Evolutionary conservation across 2,797 vertebrate species (phyloP), one percentile per base, ranked within the genome.

Genomic region (Xyrichtys novacula): DNA sequence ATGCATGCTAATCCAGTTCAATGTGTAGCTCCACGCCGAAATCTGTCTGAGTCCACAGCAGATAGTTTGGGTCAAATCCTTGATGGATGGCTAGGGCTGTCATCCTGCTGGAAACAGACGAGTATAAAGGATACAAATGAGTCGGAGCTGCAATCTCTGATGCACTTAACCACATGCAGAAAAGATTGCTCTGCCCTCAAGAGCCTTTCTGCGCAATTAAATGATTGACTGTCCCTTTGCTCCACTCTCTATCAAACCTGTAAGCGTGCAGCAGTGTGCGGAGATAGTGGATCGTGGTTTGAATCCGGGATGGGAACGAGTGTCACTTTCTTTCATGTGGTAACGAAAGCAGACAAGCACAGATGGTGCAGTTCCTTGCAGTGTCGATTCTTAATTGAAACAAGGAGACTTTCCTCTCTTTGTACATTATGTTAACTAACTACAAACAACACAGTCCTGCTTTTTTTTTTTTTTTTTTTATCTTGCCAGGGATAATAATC

Each of bases 341-440:
- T 81, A 83, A 85, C n/a, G 31, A n/a, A 68, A 80, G 60, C 58
- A 71, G 76, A 76, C 85, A 71, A 42, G 74, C 74, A 74, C 87
- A 87, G 80, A 83, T 85, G 85, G 73, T 67, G 65, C 46, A 20
- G 26, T 57, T 85, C 74, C 44, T 71, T 58, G 9, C 5, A 8
- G 22, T 50, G 57, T 63, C 56, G 76, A 81, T 84, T 72, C 64
- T 82, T 78, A 76, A 82, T 79, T 81, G 76, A 85, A 84, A 82
- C 36, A 66, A 26, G 9, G 60, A 69, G 66, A 63, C 59, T 58
- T 55, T 60, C 50, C 26, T 78, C 55, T 80, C 7, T 52, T 34
- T 55, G 76, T 76, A 71, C 53, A 71, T 76, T 62, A 71, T 64
- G 74, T 76, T 73, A 61, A 64, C 29, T 57, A 17, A 73, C 48